These are phyloP conservation scores for Hycleus cichorii DNA, from an alignment of 1,140 invertebrate genomes.

Conservation along the genomic window DNA sequence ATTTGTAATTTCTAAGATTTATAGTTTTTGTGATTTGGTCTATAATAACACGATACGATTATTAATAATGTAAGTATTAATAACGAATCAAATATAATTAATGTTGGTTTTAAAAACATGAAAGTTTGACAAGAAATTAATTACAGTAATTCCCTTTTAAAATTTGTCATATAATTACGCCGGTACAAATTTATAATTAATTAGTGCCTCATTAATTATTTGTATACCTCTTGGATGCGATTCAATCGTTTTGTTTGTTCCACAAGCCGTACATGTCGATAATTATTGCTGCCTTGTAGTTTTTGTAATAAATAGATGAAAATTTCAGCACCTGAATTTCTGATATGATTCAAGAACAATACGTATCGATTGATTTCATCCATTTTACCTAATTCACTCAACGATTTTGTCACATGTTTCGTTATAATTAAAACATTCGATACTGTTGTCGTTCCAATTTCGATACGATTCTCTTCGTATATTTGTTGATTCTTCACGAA, in stretches of 20 bases:
- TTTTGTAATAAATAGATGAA: constrained; percentile 56
- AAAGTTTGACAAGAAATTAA: no score
- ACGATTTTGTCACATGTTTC: constrained; percentile 47
- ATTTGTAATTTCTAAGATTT: no score
- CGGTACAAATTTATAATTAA: no score
- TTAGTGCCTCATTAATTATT: no score
- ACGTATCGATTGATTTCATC: constrained; percentile 47
- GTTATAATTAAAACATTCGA: neutral
- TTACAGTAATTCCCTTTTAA: no score
- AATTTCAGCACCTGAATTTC: constrained; percentile 57
- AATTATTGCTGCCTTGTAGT: constrained; percentile 53
- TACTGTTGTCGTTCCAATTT: neutral
- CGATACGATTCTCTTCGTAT: constrained; percentile 1
- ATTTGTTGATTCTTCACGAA: constrained; percentile 2
- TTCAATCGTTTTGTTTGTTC: constrained; percentile 39
- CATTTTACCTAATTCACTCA: constrained; percentile 45
- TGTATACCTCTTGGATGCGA: constrained; percentile 44
- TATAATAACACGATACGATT: no score
- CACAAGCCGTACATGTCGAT: constrained; percentile 52
- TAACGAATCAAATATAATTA: no score
- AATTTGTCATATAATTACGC: no score
- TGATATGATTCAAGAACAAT: constrained; percentile 57
- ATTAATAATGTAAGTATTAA: no score
- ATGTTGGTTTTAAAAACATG: no score
- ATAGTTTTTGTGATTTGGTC: no score